phyloP scores from a whole-genome alignment of 1,140 invertebrate species.

The Lepidurus apus region DNA sequence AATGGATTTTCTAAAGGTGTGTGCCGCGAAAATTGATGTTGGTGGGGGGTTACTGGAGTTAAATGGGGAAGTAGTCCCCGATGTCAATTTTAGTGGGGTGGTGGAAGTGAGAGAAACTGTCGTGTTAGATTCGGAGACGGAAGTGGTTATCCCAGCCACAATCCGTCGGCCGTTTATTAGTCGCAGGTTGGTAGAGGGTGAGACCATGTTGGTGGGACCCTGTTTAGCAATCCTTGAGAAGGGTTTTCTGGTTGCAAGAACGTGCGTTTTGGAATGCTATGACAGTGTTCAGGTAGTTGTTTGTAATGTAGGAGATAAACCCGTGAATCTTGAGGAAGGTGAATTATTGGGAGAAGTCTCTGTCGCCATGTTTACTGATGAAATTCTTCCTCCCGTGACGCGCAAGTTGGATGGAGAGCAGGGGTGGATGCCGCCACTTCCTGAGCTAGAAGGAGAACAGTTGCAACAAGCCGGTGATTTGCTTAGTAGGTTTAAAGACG shows the following conservation, averaged over 20 bases:
- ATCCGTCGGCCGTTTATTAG: not conserved
- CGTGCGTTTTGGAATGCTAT: not conserved
- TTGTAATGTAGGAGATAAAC: not conserved
- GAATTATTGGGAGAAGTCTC: not conserved
- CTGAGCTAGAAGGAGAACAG: not conserved
- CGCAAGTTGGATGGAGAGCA: not conserved
- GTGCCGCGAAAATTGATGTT: not conserved
- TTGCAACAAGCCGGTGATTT: not conserved
- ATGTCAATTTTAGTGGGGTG: not conserved
- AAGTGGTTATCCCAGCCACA: not conserved
- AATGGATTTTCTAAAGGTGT: not conserved
- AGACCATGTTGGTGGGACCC: not conserved
- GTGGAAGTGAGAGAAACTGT: not conserved
- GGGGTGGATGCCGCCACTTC: not conserved
- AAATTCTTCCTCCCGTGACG: not conserved
- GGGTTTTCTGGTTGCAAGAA: not conserved
- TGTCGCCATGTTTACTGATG: not conserved
- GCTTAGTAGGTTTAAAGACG: not conserved
- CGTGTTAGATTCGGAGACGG: not conserved
- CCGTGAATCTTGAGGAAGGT: not conserved
- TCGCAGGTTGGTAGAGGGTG: not conserved
- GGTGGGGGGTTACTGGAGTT: not conserved
- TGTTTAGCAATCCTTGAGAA: not conserved
- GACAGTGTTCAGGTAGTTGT: not conserved
- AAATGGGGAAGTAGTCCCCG: not conserved